Evolutionary conservation across 2,888 invertebrate species (phyloP).

Genomic region (Globia sparganii): DNA sequence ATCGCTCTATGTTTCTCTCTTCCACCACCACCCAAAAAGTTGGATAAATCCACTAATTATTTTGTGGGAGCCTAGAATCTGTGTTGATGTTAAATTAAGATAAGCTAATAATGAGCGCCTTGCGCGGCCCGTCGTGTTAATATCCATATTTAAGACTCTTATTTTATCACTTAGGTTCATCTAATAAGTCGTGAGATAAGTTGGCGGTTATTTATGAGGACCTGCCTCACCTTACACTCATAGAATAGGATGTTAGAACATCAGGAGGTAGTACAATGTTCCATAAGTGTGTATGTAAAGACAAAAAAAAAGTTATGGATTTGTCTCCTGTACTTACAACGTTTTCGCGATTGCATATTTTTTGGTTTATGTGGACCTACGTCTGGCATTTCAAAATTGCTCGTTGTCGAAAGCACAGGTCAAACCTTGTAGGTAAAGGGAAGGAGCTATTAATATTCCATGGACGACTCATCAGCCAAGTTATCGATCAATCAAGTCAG

Average conservation of each 20-base stretch:
- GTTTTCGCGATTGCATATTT: neutral
- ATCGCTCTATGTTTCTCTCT: constrained; percentile 53
- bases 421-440: constrained; percentile 7
- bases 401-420: neutral
- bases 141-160: constrained; percentile 62
- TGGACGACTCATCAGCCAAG: constrained; percentile 21
- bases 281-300: neutral
- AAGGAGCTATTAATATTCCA: constrained; percentile 21
- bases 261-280: neutral
- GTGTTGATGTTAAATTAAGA: constrained; percentile 72
- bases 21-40: constrained; percentile 42
- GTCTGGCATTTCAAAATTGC: neutral
- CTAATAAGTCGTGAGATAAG: constrained; percentile 61
- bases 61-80: constrained; percentile 72
- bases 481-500: constrained; percentile 27
- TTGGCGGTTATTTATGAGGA: constrained; percentile 49
- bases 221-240: constrained; percentile 10
- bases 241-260: neutral
- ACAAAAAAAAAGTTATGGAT: neutral
- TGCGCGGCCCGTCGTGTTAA: constrained; percentile 60
- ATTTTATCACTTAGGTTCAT: constrained; percentile 62
- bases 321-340: neutral
- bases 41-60: constrained; percentile 77
- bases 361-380: too few species aligned
- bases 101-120: constrained; percentile 64